phyloP scores from a whole-genome alignment of 2,797 vertebrate genomes.

The Cynodonichthys magdalenae region DNA sequence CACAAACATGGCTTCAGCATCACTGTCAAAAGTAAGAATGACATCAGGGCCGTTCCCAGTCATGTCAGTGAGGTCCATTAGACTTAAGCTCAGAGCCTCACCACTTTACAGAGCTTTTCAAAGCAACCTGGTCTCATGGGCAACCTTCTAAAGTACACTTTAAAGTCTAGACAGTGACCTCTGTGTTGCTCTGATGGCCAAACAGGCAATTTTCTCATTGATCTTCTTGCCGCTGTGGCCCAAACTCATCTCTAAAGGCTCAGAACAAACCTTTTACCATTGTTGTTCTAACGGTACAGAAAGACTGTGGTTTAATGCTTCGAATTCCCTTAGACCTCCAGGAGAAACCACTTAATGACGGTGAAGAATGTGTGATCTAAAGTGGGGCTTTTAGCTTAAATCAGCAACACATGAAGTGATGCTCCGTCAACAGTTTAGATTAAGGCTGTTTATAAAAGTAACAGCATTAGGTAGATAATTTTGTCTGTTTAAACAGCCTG shows the following conservation, averaged over 20 bases:
- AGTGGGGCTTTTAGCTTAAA: neutral
- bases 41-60: conserved; percentile 61
- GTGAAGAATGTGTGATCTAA: neutral
- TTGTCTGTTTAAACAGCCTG: too few relatives aligned
- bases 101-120: conserved; percentile 68
- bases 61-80: conserved; percentile 64
- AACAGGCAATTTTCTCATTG: conserved; percentile 58
- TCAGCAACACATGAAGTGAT: neutral
- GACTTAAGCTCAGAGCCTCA: conserved; percentile 55
- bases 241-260: conserved; percentile 20
- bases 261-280: conserved; percentile 27
- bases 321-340: conserved; percentile 13
- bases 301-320: conserved; percentile 7
- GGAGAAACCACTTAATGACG: neutral
- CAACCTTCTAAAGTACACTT: conserved; percentile 71
- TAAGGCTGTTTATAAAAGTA: neutral
- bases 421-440: neutral
- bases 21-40: conserved; percentile 48
- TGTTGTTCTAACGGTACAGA: conserved; percentile 26
- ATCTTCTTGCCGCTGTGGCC: conserved; percentile 40
- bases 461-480: neutral
- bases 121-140: conserved; percentile 62
- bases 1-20: conserved; percentile 51
- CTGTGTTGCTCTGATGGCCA: conserved; percentile 56
- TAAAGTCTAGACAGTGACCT: conserved; percentile 74